Conservation (phyloP, 2,797 vertebrate species). For the Smutsia temminckii region DNA sequence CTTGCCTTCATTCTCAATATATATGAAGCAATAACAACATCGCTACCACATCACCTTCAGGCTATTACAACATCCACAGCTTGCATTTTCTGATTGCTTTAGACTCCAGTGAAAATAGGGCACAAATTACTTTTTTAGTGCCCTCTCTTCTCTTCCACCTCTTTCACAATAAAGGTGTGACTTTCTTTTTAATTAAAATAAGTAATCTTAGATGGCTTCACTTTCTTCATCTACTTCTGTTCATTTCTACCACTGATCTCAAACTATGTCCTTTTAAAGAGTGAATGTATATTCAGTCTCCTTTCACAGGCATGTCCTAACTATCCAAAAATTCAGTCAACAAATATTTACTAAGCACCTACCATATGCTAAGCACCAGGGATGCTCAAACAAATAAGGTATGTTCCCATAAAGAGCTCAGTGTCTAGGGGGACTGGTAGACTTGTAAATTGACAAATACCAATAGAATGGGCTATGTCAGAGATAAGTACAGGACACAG, state of each 20-base stretch:
- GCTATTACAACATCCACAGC: background rate
- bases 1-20: constrained; percentile 53
- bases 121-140: constrained; percentile 35
- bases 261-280: constrained; percentile 4
- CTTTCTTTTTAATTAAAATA: constrained; percentile 42
- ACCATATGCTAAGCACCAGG: background rate
- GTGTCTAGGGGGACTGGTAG: background rate
- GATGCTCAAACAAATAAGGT: background rate
- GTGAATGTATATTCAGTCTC: background rate
- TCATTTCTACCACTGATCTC: background rate
- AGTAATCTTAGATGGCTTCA: background rate
- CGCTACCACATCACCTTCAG: constrained; percentile 43
- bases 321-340: background rate
- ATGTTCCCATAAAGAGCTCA: background rate
- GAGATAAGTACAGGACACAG: background rate
- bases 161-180: background rate
- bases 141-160: background rate
- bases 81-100: constrained; percentile 54
- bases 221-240: background rate
- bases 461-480: background rate
- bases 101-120: constrained; percentile 30
- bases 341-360: constrained; percentile 8
- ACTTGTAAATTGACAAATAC: background rate
- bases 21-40: constrained; percentile 59
- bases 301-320: background rate